A percentile compares a stretch with the other conserved stretches of the same genome.
Conservation (phyloP, 2,113 vertebrate genomes). For the Scomber scombrus region DNA sequence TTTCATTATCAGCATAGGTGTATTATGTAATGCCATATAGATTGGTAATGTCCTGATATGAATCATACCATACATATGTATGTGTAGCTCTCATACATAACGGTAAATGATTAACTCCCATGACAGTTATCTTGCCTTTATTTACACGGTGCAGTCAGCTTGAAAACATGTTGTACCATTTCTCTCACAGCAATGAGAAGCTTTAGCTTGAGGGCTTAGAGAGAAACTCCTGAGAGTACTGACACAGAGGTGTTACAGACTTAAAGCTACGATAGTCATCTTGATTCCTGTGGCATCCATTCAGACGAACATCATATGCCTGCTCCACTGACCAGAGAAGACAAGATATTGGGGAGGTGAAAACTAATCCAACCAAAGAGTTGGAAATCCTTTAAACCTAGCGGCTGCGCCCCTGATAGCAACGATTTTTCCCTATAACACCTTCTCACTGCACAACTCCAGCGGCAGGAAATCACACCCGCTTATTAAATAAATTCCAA, state of each 20-base stretch:
- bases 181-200: conserved; percentile 11
- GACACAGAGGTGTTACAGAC: conserved; percentile 27
- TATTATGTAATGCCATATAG: conserved; percentile 11
- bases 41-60: conserved; percentile 15
- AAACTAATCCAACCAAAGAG: conserved; percentile 68
- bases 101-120: conserved; percentile 12
- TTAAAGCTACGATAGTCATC: conserved; percentile 47
- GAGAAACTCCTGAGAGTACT: conserved; percentile 32
- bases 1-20: conserved; percentile 44
- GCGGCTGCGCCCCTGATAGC: conserved; percentile 64
- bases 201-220: conserved; percentile 15
- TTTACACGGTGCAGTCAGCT: not conserved
- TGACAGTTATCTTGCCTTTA: not conserved
- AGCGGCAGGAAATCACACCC: conserved; percentile 53
- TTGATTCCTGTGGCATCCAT: conserved; percentile 58
- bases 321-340: conserved; percentile 68
- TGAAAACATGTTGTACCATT: conserved; percentile 13
- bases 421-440: conserved; percentile 42
- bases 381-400: conserved; percentile 68
- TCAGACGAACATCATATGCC: conserved; percentile 57
- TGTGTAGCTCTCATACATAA: not conserved
- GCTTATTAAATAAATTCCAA: conserved; percentile 54
- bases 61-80: conserved; percentile 13
- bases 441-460: conserved; percentile 29
- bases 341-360: conserved; percentile 60